phyloP scores from a whole-genome alignment of 2,113 vertebrate species.

The Neogobius melanostomus region DNA sequence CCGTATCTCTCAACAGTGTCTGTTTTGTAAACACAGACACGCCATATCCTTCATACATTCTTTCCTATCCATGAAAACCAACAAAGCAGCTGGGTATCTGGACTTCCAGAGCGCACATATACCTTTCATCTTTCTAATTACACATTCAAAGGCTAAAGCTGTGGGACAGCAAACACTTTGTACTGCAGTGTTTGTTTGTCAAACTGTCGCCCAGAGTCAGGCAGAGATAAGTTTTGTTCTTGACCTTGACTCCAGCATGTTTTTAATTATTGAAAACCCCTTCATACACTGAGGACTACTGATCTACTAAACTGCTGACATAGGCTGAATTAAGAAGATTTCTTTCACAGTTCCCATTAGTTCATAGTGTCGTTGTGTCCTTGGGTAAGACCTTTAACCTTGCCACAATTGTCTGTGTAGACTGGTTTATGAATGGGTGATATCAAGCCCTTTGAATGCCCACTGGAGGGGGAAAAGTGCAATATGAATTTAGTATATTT shows the following conservation, averaged over 20 bases:
- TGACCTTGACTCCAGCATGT: constrained; percentile 7
- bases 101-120: constrained; percentile 38
- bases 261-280: neutral
- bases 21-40: neutral
- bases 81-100: constrained; percentile 39
- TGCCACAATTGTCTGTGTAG: too few relatives aligned
- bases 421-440: too few relatives aligned
- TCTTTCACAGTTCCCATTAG: too few relatives aligned
- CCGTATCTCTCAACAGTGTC: neutral
- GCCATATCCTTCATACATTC: constrained; percentile 3
- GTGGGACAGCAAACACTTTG: constrained; percentile 4
- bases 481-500: too few relatives aligned
- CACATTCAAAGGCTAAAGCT: constrained; percentile 17
- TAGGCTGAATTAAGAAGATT: too few relatives aligned
- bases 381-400: too few relatives aligned
- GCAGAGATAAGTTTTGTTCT: constrained; percentile 11
- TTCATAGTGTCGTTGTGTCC: too few relatives aligned
- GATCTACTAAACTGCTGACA: neutral
- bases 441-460: too few relatives aligned
- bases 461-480: too few relatives aligned
- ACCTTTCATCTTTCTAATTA: constrained; percentile 41
- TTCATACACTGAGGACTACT: neutral
- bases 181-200: constrained; percentile 11
- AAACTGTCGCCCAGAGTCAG: constrained; percentile 4
- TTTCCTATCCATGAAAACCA: constrained; percentile 23